phyloP scores from a whole-genome alignment of 2,113 vertebrate genomes.

The Cercocebus atys region DNA sequence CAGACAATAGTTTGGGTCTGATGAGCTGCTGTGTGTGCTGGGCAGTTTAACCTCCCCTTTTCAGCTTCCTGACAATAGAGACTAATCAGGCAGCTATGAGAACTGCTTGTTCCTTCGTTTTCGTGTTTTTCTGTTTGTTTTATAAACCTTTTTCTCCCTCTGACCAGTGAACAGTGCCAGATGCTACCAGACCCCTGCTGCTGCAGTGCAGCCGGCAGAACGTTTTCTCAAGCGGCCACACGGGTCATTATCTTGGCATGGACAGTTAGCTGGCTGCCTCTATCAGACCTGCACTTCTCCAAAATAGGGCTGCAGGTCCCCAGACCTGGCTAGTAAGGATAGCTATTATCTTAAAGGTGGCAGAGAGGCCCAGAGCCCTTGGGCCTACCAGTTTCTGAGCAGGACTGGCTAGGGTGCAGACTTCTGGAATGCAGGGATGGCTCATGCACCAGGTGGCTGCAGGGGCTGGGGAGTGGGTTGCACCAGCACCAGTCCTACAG shows the following conservation, averaged over 20 bases:
- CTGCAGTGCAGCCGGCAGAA: rapidly evolving
- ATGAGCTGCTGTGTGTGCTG: neutral
- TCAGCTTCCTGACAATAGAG: neutral
- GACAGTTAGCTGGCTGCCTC: rapidly evolving
- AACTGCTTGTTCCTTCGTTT: neutral
- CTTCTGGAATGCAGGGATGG: neutral
- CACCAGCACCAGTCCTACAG: neutral
- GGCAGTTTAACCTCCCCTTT: neutral
- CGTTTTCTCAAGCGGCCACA: neutral
- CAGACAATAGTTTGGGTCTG: neutral
- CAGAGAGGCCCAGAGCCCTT: neutral
- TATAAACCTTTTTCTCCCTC: neutral
- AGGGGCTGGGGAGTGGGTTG: rapidly evolving
- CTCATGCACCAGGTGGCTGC: neutral
- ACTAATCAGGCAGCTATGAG: neutral
- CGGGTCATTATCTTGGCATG: neutral
- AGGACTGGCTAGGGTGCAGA: neutral
- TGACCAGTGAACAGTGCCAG: rapidly evolving
- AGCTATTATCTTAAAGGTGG: neutral
- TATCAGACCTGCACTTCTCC: neutral
- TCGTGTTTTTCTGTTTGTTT: neutral
- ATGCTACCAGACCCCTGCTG: neutral
- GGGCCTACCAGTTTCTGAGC: neutral
- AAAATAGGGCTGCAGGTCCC: neutral
- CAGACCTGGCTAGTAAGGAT: neutral